A percentile compares a stretch with the other conserved stretches of the same genome.
phyloP scores from a whole-genome alignment of 2,797 vertebrate genomes.

The Pterois miles region DNA sequence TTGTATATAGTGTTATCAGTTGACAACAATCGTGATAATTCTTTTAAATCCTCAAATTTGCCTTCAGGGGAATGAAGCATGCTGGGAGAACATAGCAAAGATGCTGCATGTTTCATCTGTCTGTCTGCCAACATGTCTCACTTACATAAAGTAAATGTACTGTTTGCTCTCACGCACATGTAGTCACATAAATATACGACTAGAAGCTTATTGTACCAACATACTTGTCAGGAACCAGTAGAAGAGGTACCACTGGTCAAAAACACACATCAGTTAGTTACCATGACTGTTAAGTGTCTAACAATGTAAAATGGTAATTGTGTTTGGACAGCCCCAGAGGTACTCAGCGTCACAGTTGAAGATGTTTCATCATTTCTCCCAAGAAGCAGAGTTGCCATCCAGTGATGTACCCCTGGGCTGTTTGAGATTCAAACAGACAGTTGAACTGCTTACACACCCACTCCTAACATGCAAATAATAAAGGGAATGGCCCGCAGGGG shows the following conservation, averaged over 20 bases:
- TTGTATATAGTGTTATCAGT: neutral
- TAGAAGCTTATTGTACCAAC: slow-evolving; percentile 1
- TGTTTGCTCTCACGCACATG: neutral
- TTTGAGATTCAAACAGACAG: slow-evolving; percentile 74
- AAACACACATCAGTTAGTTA: slow-evolving; percentile 33
- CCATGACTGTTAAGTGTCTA: slow-evolving; percentile 39
- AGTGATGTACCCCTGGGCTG: slow-evolving; percentile 62
- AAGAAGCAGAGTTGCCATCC: slow-evolving; percentile 36
- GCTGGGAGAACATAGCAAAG: slow-evolving; percentile 6
- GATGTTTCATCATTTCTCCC: slow-evolving; percentile 47
- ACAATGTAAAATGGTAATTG: slow-evolving; percentile 46
- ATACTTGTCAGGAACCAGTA: slow-evolving; percentile 13
- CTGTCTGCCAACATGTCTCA: neutral
- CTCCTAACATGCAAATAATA: slow-evolving; percentile 68
- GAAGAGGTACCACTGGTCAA: neutral
- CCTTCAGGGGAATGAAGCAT: slow-evolving; percentile 19
- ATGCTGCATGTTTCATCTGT: neutral
- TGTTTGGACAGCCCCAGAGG: slow-evolving; percentile 61
- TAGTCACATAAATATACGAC: slow-evolving; percentile 4
- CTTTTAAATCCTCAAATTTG: neutral
- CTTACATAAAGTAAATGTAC: neutral
- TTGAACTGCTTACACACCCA: slow-evolving; percentile 68
- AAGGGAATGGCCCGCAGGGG: slow-evolving; percentile 59
- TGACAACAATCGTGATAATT: neutral
- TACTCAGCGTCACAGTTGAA: slow-evolving; percentile 43